Evolutionary conservation across 2,888 invertebrate genomes (phyloP).

Genomic region (Perizoma flavofasciatum): DNA sequence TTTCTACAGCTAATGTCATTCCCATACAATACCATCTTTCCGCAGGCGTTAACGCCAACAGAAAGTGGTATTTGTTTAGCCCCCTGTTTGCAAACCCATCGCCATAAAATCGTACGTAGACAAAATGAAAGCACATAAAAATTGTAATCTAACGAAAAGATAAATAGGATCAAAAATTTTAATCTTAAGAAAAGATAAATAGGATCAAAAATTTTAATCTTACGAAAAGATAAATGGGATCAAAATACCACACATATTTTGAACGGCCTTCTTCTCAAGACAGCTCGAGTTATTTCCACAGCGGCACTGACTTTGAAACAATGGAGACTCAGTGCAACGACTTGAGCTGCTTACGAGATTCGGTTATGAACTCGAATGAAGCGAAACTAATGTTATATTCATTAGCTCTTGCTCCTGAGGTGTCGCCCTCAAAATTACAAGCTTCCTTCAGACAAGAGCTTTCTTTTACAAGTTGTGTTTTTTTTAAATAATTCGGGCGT

Average conservation of each 20-base stretch:
- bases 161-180: not conserved
- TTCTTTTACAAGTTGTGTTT: conserved; percentile 49
- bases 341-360: conserved; percentile 29
- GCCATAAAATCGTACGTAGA: too few relatives aligned
- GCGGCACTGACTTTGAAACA: conserved; percentile 21
- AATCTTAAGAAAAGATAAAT: too few relatives aligned
- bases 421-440: conserved; percentile 53
- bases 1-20: too few relatives aligned
- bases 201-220: too few relatives aligned
- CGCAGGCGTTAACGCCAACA: too few relatives aligned
- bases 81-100: too few relatives aligned
- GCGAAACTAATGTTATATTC: conserved; percentile 41
- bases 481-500: conserved; percentile 57
- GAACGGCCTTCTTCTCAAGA: conserved; percentile 10
- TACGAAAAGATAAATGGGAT: not conserved
- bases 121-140: too few relatives aligned
- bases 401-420: conserved; percentile 43
- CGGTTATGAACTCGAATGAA: conserved; percentile 37
- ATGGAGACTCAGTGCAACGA: conserved; percentile 23
- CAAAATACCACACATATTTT: not conserved
- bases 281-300: conserved; percentile 13
- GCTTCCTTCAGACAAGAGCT: conserved; percentile 45
- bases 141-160: not conserved
- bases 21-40: too few relatives aligned
- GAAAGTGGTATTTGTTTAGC: too few relatives aligned